Evolutionary conservation across 2,888 invertebrate genomes (phyloP), one percentile per base, ranked within the genome.

Genomic region (Apamea epomidion): DNA sequence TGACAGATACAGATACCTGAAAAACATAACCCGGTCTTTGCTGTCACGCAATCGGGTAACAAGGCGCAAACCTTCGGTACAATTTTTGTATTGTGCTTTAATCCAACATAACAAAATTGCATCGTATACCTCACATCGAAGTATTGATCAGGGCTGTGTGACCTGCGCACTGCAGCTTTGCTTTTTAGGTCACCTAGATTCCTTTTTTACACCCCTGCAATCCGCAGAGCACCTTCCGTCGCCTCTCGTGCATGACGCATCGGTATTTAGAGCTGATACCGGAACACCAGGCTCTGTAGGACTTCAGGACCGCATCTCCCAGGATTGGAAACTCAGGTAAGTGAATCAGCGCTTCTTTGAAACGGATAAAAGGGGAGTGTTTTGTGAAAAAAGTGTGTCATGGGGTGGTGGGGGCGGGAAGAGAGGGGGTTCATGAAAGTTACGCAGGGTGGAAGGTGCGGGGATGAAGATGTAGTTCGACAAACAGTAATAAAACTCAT

Each of bases 91-190:
- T 29, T 21, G 21, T 21, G 29, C 16, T n/a, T 12, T 21, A 4
- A 32, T 21, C 5, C 21, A 10, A 21, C 21, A 65, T 65, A 70
- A 48, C 29, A 16, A 29, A 25, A 37, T 18, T 71, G 64, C 62
- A 37, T 71, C 25, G 6, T 71, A 18, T 71, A 32, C 0, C 10
- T 62, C 25, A 62, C 18, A 62, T 18, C 32, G 10, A 10, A 71
- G 32, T 71, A 71, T 71, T 71, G 70, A 71, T 71, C 32, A 32
- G 8, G 8, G 58, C 7, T 5, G 21, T 16, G 32, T 71, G 71
- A 62, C 71, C 16, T 71, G 71, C 71, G 71, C 62, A 71, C 62
- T 62, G 25, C 25, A 37, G 10, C 64, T 25, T 58, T 25, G n/a
- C n/a, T 32, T 29, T 58, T 25, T 37, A 71, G 62, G 18, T 10